Evolutionary conservation across 2,888 invertebrate species (phyloP).

Genomic region (Nysson spinosus): DNA sequence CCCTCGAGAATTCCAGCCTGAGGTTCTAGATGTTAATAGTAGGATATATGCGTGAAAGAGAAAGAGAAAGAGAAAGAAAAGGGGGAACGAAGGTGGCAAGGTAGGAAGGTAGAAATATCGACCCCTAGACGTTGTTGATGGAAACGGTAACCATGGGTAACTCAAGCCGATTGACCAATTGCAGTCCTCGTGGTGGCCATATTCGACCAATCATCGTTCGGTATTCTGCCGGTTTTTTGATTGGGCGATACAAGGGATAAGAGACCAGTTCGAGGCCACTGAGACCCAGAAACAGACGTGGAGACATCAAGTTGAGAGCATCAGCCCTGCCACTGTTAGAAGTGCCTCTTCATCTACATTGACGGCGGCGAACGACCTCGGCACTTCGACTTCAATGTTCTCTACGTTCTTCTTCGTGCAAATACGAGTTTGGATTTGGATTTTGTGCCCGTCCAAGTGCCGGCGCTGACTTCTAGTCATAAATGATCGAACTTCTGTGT

Average conservation of each 20-base stretch:
- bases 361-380: not conserved
- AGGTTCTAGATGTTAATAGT: slow-evolving; percentile 55
- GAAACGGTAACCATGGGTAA: slow-evolving; percentile 75
- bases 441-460: slow-evolving; percentile 27
- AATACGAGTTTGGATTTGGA: slow-evolving; percentile 49
- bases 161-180: slow-evolving; percentile 71
- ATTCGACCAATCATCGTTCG: slow-evolving; percentile 67
- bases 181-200: slow-evolving; percentile 71
- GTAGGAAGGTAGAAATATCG: slow-evolving; percentile 70
- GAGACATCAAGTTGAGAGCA: slow-evolving; percentile 68
- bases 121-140: slow-evolving; percentile 74
- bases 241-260: slow-evolving; percentile 75
- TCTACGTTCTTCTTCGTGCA: slow-evolving; percentile 12
- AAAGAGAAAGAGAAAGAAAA: slow-evolving; percentile 21
- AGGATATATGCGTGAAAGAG: slow-evolving; percentile 20
- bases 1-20: slow-evolving; percentile 50
- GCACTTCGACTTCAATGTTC: too few relatives aligned
- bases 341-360: slow-evolving; percentile 19
- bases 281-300: slow-evolving; percentile 71
- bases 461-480: slow-evolving; percentile 1
- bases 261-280: slow-evolving; percentile 73
- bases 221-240: slow-evolving; percentile 72
- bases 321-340: slow-evolving; percentile 28
- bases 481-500: slow-evolving; percentile 27
- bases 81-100: slow-evolving; percentile 44